Base-by-base conservation (phyloP, 2,113 vertebrate species). In the Lasiurus cinereus region DNA sequence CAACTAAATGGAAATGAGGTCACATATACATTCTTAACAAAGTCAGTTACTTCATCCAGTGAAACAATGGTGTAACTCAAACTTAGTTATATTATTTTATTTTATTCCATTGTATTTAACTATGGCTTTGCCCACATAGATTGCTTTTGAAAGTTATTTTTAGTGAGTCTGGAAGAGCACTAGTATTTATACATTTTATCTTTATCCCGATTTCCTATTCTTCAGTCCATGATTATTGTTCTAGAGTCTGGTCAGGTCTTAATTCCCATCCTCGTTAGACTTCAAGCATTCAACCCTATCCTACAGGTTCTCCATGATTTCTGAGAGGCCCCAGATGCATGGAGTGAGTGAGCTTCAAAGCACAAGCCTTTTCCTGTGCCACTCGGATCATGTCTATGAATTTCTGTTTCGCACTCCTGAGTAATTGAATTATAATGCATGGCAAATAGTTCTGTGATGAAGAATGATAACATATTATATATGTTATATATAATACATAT, bases 131-230 rank as follows among this genome's bases (percentile, higher is more conserved):
- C 0, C 24, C 18, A 76, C 56, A 39, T 70, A 52, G 39, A 21
- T 88, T 90, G 27, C 15, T 80, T 29, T 87, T 66, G 79, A 86
- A 86, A 56, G 77, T 77, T 86, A 48, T 59, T 74, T 46, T 79
- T 70, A 50, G 31, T 62, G 64, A 70, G 6, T 78, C 62, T 86
- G 56, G 12, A 74, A 70, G 43, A 89, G 43, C 16, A 36, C 31
- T 74, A 74, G 16, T 33, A 50, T 27, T 79, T 93, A 22, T 22
- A 33, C 89, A 56, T 78, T 59, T 59, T 88, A 33, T 59, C 10
- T 88, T 29, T 83, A 13, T 3, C 21, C 16, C 59, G 27, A 64
- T 95, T 92, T 91, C 13, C 36, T 62, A 5, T 79, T 93, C 33
- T 83, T 69, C 39, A 85, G 33, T 70, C 24, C 73, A 43, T 66